phyloP scores from a whole-genome alignment of 2,797 vertebrate genomes.

The Microctenopoma steveboyesi region DNA sequence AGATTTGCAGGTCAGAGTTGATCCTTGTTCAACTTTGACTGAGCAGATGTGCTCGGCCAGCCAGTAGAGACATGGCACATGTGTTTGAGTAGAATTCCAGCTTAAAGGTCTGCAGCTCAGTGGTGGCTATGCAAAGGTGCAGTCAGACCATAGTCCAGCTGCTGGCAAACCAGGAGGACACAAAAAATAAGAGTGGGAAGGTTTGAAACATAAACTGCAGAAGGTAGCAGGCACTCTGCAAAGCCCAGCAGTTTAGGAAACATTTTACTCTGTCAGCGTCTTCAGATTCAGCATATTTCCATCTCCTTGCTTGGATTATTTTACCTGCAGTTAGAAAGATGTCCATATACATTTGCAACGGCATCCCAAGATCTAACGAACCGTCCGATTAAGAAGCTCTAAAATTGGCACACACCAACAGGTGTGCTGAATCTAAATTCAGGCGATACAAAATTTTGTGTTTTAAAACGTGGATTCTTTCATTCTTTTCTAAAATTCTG shows the following conservation, averaged over 20 bases:
- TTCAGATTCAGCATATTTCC: too few species aligned
- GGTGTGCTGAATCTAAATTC: neutral
- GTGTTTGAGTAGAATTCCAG: neutral
- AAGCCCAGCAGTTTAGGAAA: too few species aligned
- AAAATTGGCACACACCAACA: neutral
- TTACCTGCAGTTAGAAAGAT: too few species aligned
- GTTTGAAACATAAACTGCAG: too few species aligned
- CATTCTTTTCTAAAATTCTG: conserved; percentile 19
- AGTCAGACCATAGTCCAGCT: neutral
- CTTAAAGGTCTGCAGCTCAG: neutral
- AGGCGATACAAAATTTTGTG: too few species aligned
- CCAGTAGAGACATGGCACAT: neutral
- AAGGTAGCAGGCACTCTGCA: too few species aligned
- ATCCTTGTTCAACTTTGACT: neutral
- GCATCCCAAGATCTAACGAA: neutral
- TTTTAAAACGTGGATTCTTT: neutral
- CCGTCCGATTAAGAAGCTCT: neutral
- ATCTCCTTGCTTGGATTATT: too few species aligned
- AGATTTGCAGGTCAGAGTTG: neutral
- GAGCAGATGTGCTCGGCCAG: neutral
- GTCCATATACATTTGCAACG: too few species aligned
- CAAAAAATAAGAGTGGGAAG: too few species aligned
- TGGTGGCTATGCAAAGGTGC: too few species aligned
- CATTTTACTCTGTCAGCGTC: too few species aligned
- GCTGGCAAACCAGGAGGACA: too few species aligned